phyloP scores from a whole-genome alignment of 2,888 invertebrate genomes.

The Pollenia amentaria region DNA sequence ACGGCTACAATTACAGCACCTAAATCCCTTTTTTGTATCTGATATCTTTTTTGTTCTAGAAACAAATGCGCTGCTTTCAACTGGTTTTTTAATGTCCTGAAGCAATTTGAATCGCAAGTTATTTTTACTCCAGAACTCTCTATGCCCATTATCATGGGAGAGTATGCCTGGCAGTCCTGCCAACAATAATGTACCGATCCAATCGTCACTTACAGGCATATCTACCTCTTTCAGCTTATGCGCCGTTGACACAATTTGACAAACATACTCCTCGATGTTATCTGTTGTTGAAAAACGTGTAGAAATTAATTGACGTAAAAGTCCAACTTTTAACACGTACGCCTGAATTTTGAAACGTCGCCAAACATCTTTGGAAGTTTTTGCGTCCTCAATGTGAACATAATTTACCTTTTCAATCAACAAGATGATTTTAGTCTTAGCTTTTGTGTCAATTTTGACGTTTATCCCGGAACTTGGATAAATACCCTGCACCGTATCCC shows the following conservation, averaged over 20 bases:
- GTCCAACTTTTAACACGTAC: not conserved
- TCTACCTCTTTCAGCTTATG: slow-evolving; percentile 1
- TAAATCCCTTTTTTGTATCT: slow-evolving; percentile 23
- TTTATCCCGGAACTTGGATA: slow-evolving; percentile 17
- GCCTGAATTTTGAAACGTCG: slow-evolving; percentile 56
- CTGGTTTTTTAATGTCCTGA: slow-evolving; percentile 42
- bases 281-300: not conserved
- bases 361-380: slow-evolving; percentile 64
- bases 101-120: slow-evolving; percentile 55
- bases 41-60: slow-evolving; percentile 15
- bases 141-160: slow-evolving; percentile 65
- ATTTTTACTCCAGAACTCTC: slow-evolving; percentile 62
- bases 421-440: not conserved
- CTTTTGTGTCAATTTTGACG: not conserved
- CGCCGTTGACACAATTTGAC: too few relatives aligned
- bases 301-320: not conserved
- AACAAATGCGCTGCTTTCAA: not conserved
- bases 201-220: slow-evolving; percentile 59
- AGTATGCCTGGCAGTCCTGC: slow-evolving; percentile 61
- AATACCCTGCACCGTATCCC: slow-evolving; percentile 56
- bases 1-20: slow-evolving; percentile 40
- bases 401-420: slow-evolving; percentile 62
- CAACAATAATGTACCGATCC: slow-evolving; percentile 56
- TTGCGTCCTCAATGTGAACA: slow-evolving; percentile 54
- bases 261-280: not conserved